phyloP scores from a whole-genome alignment of 1,140 invertebrate species.

The Drosophila ercepeae region DNA sequence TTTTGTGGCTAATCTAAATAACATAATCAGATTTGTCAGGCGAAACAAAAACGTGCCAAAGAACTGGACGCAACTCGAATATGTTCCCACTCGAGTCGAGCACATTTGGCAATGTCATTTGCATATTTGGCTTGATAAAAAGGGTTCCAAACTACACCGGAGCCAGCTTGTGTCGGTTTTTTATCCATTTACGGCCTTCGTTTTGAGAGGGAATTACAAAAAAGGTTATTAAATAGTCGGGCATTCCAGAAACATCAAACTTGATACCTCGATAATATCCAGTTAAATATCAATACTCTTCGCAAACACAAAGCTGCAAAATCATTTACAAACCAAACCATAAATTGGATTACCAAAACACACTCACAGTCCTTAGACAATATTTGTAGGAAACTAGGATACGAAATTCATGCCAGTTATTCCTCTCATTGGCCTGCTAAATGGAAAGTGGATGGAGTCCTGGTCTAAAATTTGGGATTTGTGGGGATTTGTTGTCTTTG shows the following conservation, averaged over 20 bases:
- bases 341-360: background rate
- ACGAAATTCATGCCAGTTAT: background rate
- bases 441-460: background rate
- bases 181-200: background rate
- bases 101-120: conserved; percentile 55
- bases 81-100: conserved; percentile 34
- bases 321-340: background rate
- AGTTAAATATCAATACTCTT: background rate
- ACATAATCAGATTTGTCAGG: conserved; percentile 58
- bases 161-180: conserved; percentile 1
- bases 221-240: background rate
- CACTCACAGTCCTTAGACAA: background rate
- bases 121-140: conserved; percentile 52
- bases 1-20: conserved; percentile 63
- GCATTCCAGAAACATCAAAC: no score
- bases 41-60: conserved; percentile 31
- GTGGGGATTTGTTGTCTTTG: background rate
- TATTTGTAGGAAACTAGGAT: background rate
- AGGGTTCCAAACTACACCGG: conserved; percentile 19
- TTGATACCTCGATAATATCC: background rate
- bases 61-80: conserved; percentile 41
- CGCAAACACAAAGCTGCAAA: background rate
- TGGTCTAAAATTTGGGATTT: background rate
- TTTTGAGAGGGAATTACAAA: background rate
- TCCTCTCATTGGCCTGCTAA: background rate